phyloP scores from a whole-genome alignment of 2,113 vertebrate species.

The Proteles cristata region DNA sequence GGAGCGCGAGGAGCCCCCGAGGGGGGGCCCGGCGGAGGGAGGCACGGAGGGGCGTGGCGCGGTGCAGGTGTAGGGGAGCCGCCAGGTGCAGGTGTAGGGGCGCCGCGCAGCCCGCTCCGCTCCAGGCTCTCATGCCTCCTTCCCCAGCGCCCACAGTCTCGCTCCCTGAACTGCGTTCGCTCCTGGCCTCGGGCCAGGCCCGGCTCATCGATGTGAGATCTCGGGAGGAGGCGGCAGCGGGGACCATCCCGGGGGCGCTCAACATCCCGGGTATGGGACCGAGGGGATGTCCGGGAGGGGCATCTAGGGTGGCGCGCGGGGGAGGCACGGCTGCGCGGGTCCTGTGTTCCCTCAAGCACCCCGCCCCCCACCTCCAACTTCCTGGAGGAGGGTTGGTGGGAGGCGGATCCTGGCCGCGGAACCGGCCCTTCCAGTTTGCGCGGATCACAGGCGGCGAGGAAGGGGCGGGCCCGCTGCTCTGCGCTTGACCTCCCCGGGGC shows the following conservation, averaged over 20 bases:
- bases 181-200: slow-evolving; percentile 57
- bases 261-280: slow-evolving; percentile 64
- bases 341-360: background rate
- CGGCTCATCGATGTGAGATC: slow-evolving; percentile 71
- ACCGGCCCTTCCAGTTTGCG: slow-evolving; percentile 13
- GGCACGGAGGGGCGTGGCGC: background rate
- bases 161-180: slow-evolving; percentile 59
- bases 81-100: background rate
- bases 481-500: background rate
- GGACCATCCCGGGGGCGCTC: slow-evolving; percentile 73
- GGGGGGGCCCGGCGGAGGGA: background rate
- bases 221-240: slow-evolving; percentile 67
- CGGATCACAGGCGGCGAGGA: background rate
- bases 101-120: no score
- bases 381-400: background rate
- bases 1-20: background rate
- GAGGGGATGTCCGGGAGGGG: background rate
- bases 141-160: slow-evolving; percentile 56
- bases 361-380: background rate
- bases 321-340: no score
- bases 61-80: background rate
- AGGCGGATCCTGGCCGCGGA: background rate
- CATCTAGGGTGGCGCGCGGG: background rate
- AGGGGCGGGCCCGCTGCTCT: background rate
- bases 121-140: background rate